phyloP scores from a whole-genome alignment of 2,888 invertebrate species.

The Folsomia candida region DNA sequence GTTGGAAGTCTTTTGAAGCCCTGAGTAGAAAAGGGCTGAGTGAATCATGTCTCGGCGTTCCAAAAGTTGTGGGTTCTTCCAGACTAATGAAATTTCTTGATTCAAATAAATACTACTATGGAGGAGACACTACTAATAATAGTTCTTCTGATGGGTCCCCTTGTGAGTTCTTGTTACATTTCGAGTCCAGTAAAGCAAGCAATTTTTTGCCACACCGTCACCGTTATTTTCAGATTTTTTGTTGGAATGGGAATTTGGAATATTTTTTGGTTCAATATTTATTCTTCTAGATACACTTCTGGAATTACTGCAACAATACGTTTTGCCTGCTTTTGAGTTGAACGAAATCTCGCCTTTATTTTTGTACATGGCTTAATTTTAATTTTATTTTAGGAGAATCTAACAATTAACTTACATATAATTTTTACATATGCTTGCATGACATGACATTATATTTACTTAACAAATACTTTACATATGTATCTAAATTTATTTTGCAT shows the following conservation, averaged over 20 bases:
- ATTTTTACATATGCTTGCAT: too few species aligned
- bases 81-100: conserved; percentile 48
- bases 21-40: conserved; percentile 46
- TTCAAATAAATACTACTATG: background rate
- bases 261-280: too few species aligned
- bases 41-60: conserved; percentile 46
- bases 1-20: conserved; percentile 48
- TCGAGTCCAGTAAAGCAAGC: background rate
- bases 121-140: conserved; percentile 2
- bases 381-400: background rate
- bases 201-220: too few species aligned
- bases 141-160: conserved; percentile 22
- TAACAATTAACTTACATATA: too few species aligned
- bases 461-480: too few species aligned
- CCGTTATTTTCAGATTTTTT: conserved; percentile 6
- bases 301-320: too few species aligned
- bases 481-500: too few species aligned
- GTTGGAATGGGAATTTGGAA: background rate
- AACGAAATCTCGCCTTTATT: too few species aligned
- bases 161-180: conserved; percentile 19
- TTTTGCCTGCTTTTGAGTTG: too few species aligned
- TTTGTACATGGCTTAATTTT: background rate
- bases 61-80: conserved; percentile 45
- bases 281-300: too few species aligned
- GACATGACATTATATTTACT: too few species aligned